Conservation (phyloP, 2,797 vertebrate species). For the Peromyscus aztecus region DNA sequence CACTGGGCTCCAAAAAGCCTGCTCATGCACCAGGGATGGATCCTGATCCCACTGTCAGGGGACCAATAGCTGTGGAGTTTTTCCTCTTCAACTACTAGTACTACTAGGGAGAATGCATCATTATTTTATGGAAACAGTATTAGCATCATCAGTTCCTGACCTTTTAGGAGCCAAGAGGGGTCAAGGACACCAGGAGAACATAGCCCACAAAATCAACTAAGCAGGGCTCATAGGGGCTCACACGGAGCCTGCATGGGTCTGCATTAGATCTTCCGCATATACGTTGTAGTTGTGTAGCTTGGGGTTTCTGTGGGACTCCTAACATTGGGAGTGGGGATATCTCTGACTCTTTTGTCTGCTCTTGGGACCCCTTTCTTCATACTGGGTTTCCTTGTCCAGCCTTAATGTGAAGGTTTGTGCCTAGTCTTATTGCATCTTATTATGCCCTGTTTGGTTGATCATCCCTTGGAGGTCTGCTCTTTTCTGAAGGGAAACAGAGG, state of each 20-base stretch:
- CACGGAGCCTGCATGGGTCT: not conserved
- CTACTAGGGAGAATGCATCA: not conserved
- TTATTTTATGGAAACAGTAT: not conserved
- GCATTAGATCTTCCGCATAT: not conserved
- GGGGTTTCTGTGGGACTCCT: not conserved
- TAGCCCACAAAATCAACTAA: not conserved
- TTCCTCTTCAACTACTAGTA: not conserved
- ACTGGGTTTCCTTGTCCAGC: no score
- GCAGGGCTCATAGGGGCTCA: not conserved
- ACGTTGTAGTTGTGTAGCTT: not conserved
- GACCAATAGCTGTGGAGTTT: not conserved
- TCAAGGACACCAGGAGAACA: not conserved
- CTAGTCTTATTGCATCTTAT: no score
- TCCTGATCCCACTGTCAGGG: no score
- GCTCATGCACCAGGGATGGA: no score
- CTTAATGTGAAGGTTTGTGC: no score
- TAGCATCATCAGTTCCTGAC: not conserved
- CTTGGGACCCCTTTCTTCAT: not conserved
- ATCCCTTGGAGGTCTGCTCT: no score
- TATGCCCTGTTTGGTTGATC: no score
- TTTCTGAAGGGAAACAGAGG: no score
- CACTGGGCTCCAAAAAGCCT: no score
- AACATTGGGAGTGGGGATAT: not conserved
- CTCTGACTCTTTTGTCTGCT: not conserved
- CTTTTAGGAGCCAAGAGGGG: not conserved